These are phyloP conservation scores for Diorhabda sublineata DNA, from an alignment of 1,140 invertebrate genomes.

Conservation along the genomic window DNA sequence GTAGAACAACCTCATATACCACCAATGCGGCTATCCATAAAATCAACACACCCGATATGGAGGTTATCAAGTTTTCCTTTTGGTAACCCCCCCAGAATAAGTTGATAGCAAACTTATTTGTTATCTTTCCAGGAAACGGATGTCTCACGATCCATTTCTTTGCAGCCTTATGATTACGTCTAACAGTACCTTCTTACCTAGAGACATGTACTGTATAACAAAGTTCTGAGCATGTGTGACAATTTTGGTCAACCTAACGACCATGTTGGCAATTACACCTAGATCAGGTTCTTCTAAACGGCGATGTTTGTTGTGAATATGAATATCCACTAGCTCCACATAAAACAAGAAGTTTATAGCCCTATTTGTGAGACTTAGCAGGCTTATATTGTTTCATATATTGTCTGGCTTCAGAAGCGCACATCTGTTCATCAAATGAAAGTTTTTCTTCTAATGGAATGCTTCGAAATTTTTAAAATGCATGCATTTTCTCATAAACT, in stretches of 20 bases:
- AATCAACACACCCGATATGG: slow-evolving; percentile 42
- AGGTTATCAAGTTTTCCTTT: slow-evolving; percentile 27
- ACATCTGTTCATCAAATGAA: slow-evolving; percentile 26
- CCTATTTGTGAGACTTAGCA: slow-evolving; percentile 46
- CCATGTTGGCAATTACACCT: slow-evolving; percentile 22
- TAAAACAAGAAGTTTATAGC: slow-evolving; percentile 40
- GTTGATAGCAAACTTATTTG: slow-evolving; percentile 14
- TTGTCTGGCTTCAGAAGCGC: slow-evolving; percentile 24
- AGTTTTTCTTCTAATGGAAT: slow-evolving; percentile 21
- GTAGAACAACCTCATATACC: slow-evolving; percentile 31
- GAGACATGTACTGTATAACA: slow-evolving; percentile 4
- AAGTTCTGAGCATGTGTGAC: slow-evolving; percentile 1
- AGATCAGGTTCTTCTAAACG: slow-evolving; percentile 12
- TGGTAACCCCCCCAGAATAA: slow-evolving; percentile 6
- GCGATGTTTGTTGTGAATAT: slow-evolving; percentile 8
- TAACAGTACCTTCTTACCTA: neutral
- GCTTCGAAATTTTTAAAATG: slow-evolving; percentile 8
- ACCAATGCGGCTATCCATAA: slow-evolving; percentile 41
- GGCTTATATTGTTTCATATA: slow-evolving; percentile 29
- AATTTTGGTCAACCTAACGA: slow-evolving; percentile 7
- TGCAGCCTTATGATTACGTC: slow-evolving; percentile 7
- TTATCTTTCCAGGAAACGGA: slow-evolving; percentile 22
- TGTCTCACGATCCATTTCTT: slow-evolving; percentile 9
- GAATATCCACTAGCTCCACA: slow-evolving; percentile 23
- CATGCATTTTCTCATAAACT: slow-evolving; percentile 1